These are phyloP conservation scores for Euplagia quadripunctaria DNA, from an alignment of 2,888 invertebrate species.

Conservation along the genomic window DNA sequence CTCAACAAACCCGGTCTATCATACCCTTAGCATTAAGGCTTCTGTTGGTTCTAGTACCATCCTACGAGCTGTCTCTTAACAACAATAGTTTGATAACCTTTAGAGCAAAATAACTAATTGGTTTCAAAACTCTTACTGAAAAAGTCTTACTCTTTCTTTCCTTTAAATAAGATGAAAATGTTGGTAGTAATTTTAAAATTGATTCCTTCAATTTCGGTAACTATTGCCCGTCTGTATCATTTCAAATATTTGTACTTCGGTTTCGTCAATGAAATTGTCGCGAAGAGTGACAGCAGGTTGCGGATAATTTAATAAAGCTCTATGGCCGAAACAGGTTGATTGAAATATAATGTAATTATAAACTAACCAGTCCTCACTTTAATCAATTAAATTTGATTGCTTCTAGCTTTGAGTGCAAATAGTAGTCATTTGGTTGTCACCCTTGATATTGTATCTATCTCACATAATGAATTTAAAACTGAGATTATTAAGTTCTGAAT, in stretches of 20 bases:
- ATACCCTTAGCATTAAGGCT: too few species aligned
- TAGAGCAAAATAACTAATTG: too few species aligned
- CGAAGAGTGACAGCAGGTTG: slow-evolving; percentile 16
- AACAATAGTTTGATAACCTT: too few species aligned
- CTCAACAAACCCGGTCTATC: too few species aligned
- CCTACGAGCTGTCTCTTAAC: too few species aligned
- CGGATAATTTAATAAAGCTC: slow-evolving; percentile 12
- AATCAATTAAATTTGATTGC: neutral
- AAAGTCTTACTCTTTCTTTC: too few species aligned
- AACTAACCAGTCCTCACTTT: neutral
- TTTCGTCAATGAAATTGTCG: slow-evolving; percentile 20
- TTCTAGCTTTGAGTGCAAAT: neutral
- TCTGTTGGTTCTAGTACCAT: too few species aligned
- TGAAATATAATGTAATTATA: slow-evolving; percentile 15
- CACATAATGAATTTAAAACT: neutral
- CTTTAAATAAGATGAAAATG: neutral
- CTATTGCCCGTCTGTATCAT: neutral
- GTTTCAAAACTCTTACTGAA: too few species aligned
- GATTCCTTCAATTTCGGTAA: neutral
- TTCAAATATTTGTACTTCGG: neutral
- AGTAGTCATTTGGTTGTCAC: neutral
- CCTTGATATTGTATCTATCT: neutral
- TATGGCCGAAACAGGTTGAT: slow-evolving; percentile 16
- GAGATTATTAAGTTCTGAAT: too few species aligned
- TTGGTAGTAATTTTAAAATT: neutral